These are phyloP conservation scores for Albula glossodonta DNA, from an alignment of 2,113 vertebrate species.

Conservation along the genomic window DNA sequence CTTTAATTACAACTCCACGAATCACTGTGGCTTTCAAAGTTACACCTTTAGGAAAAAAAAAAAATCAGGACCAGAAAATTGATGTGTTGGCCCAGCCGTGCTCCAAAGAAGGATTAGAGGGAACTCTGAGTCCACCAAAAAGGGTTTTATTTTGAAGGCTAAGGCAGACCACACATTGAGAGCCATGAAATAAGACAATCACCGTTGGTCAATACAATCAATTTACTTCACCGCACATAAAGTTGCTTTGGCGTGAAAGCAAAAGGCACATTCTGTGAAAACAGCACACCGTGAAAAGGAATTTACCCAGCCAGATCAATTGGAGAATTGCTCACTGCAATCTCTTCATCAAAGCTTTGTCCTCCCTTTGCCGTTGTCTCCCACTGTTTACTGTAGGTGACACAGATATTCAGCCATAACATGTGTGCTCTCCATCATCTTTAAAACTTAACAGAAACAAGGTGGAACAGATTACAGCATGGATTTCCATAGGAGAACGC, in stretches of 20 bases:
- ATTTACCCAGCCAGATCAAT: too few species aligned
- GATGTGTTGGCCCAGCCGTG: conserved; percentile 39
- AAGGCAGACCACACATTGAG: conserved; percentile 14
- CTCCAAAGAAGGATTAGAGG: conserved; percentile 21
- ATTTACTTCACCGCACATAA: not conserved
- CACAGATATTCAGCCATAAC: too few species aligned
- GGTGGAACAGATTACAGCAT: not conserved
- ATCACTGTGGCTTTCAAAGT: conserved; percentile 43
- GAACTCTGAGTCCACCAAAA: not conserved
- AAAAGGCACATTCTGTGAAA: not conserved
- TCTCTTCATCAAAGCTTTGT: not conserved
- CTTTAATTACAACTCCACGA: conserved; percentile 45
- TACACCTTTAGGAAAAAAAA: conserved; percentile 7
- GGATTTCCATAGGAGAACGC: not conserved
- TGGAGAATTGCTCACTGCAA: not conserved
- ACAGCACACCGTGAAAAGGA: not conserved
- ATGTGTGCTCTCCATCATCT: not conserved
- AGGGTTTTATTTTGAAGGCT: not conserved
- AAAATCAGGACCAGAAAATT: not conserved
- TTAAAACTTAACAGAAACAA: not conserved
- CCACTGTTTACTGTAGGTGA: not conserved
- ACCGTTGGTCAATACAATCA: not conserved
- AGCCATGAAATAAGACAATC: not conserved
- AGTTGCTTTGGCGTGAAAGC: not conserved
- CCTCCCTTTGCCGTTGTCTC: not conserved